These are phyloP conservation scores for Bombus confusus DNA, from an alignment of 1,140 invertebrate species.

Conservation along the genomic window DNA sequence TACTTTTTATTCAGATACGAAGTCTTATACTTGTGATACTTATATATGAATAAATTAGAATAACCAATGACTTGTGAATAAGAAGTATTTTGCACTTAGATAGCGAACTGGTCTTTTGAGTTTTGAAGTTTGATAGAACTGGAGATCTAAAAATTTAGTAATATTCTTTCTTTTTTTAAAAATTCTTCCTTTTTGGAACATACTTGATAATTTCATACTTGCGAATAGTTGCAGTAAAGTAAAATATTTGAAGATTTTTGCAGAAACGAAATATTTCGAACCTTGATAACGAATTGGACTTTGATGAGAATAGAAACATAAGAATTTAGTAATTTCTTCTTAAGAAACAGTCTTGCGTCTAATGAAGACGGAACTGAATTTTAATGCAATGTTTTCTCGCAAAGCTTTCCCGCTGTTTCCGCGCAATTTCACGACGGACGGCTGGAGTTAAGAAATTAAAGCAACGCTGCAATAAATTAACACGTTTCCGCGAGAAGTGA, in stretches of 20 bases:
- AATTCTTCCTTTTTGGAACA: not conserved
- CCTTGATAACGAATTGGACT: not conserved
- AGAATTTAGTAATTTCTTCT: not conserved
- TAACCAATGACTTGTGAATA: too few species aligned
- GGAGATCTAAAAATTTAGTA: too few species aligned
- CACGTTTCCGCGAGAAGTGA: slow-evolving; percentile 79
- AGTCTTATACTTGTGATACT: too few species aligned
- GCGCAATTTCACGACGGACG: slow-evolving; percentile 53
- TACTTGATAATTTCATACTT: not conserved
- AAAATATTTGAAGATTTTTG: not conserved
- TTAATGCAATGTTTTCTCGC: not conserved
- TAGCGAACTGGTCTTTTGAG: not conserved
- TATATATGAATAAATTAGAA: too few species aligned
- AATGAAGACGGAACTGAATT: slow-evolving; percentile 1
- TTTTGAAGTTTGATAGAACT: not conserved
- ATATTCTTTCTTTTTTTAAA: not conserved
- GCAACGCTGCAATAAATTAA: slow-evolving; percentile 74
- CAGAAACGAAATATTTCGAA: not conserved
- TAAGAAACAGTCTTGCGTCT: too few species aligned
- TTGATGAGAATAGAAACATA: not conserved
- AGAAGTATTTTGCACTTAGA: too few species aligned
- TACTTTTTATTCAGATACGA: not conserved
- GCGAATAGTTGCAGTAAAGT: too few species aligned
- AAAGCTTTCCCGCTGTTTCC: slow-evolving; percentile 49
- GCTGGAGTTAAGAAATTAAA: slow-evolving; percentile 65